Percentiles rank a stretch among this genome's conserved stretches.
phyloP scores from a whole-genome alignment of 2,113 vertebrate species.

The Myrmecophaga tridactyla region DNA sequence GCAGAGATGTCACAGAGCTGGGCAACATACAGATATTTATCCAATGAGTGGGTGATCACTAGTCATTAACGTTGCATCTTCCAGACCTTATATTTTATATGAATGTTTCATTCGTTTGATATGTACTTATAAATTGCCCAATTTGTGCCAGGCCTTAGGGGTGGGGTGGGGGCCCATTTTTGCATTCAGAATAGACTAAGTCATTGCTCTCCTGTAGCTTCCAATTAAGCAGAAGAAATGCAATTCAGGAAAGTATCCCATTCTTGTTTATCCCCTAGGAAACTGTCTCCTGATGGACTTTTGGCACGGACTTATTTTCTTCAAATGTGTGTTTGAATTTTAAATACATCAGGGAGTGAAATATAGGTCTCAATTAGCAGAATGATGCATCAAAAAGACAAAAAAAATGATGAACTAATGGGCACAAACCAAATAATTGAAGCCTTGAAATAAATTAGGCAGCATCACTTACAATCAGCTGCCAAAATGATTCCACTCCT shows the following conservation, averaged over 20 bases:
- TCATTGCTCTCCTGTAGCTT: background rate
- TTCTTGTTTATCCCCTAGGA: background rate
- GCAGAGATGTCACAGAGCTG: background rate
- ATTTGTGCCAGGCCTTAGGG: background rate
- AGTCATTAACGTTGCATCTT: background rate
- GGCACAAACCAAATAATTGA: background rate
- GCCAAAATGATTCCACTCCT: background rate
- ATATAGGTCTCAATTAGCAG: background rate
- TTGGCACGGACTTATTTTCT: background rate
- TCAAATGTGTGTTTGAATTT: background rate
- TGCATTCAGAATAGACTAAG: background rate
- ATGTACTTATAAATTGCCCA: background rate
- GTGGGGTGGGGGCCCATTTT: fast-evolving
- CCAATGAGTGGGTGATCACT: background rate
- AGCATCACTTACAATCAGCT: background rate
- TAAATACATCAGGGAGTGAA: background rate
- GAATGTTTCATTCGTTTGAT: background rate
- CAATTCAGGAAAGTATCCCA: background rate
- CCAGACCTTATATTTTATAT: background rate
- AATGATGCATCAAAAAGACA: background rate
- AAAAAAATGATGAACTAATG: background rate
- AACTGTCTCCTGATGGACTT: background rate
- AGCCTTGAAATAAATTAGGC: background rate
- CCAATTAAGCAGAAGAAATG: background rate
- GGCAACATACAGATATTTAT: background rate